phyloP scores from a whole-genome alignment of 2,888 invertebrate genomes.

The Lepidochrysops patricia region DNA sequence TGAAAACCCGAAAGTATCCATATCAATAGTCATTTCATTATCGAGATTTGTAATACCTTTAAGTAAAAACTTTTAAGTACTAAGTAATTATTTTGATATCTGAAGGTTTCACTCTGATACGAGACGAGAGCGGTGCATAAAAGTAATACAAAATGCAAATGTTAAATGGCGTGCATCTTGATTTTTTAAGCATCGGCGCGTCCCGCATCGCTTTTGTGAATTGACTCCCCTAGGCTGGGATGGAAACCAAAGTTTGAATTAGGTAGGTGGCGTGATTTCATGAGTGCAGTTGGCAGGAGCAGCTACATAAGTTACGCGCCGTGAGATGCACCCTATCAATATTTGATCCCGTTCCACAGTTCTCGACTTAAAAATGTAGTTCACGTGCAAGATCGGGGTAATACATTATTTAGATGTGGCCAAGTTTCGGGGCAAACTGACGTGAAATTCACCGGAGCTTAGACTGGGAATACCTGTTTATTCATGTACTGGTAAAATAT shows the following conservation, averaged over 20 bases:
- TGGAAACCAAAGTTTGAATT: no score
- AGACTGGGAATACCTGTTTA: constrained; percentile 1
- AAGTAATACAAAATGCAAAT: no score
- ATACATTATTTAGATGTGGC: constrained; percentile 4
- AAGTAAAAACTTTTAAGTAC: no score
- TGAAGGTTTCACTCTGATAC: no score
- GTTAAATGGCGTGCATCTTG: no score
- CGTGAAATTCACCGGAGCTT: neutral
- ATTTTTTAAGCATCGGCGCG: no score
- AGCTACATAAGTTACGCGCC: neutral
- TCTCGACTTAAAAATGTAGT: neutral
- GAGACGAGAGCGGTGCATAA: no score
- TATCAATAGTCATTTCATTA: no score
- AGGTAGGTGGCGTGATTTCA: neutral
- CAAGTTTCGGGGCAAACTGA: constrained; percentile 3
- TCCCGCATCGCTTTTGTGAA: no score
- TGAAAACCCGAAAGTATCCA: neutral
- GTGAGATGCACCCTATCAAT: constrained; percentile 8
- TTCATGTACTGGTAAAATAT: neutral
- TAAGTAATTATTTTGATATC: no score
- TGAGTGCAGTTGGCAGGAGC: neutral
- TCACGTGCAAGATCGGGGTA: constrained; percentile 3
- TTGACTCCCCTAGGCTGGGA: no score
- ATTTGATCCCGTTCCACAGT: neutral
- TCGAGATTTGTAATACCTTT: no score